These are phyloP conservation scores for Cantharis nigra DNA, from an alignment of 2,888 invertebrate species.

Conservation along the genomic window DNA sequence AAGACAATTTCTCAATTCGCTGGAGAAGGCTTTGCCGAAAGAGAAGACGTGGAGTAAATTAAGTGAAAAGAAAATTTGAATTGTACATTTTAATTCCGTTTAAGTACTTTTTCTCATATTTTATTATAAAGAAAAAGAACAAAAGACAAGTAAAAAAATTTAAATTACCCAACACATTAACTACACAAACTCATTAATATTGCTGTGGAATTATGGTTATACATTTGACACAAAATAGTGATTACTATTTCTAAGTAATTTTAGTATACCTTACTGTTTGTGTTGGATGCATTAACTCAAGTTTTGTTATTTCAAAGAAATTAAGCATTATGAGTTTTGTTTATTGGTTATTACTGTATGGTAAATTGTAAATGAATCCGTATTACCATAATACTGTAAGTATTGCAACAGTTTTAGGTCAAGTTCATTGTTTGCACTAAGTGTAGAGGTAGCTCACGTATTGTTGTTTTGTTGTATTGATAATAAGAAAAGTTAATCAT, in stretches of 20 bases:
- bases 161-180: background rate
- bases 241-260: background rate
- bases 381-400: background rate
- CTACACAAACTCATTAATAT: background rate
- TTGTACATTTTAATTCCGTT: constrained; percentile 5
- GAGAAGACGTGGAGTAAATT: constrained; percentile 4
- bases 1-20: constrained; percentile 14
- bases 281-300: background rate
- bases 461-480: background rate
- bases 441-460: background rate
- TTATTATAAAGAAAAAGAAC: background rate
- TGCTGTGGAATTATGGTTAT: background rate
- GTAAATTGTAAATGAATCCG: background rate
- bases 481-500: constrained; percentile 16
- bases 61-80: constrained; percentile 11
- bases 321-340: background rate
- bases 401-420: background rate
- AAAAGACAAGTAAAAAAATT: background rate
- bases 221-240: background rate
- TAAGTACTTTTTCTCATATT: background rate
- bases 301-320: background rate
- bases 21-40: constrained; percentile 7
- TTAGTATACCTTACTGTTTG: background rate
- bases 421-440: background rate
- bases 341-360: background rate